These are phyloP conservation scores for Leuciscus idus DNA, from an alignment of 2,113 vertebrate genomes.

Conservation along the genomic window DNA sequence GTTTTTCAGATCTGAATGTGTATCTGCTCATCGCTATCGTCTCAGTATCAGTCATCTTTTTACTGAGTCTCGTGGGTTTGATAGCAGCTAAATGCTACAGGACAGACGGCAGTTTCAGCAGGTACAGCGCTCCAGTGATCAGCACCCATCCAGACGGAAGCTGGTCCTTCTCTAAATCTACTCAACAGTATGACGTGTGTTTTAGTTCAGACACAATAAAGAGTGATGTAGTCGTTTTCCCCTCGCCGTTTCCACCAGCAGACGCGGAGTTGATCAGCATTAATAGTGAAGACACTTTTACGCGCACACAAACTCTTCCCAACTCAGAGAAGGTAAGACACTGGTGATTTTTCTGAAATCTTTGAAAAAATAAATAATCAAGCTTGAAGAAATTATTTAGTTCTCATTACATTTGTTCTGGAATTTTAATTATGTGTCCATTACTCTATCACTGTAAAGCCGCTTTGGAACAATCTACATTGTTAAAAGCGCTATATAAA, in stretches of 20 bases:
- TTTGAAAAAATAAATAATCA: too few species aligned
- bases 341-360: too few species aligned
- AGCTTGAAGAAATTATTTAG: neutral
- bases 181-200: slow-evolving; percentile 68
- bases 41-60: slow-evolving; percentile 73
- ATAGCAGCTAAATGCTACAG: slow-evolving; percentile 56
- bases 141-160: slow-evolving; percentile 58
- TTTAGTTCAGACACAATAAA: slow-evolving; percentile 65
- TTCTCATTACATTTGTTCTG: neutral
- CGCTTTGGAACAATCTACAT: too few species aligned
- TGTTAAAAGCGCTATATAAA: too few species aligned
- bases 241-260: slow-evolving; percentile 35
- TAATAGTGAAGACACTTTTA: slow-evolving; percentile 56
- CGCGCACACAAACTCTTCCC: slow-evolving; percentile 44
- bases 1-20: slow-evolving; percentile 70
- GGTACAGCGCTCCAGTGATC: slow-evolving; percentile 51
- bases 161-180: slow-evolving; percentile 68
- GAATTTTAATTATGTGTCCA: neutral
- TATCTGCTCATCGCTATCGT: slow-evolving; percentile 73
- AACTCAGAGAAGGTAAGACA: neutral
- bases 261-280: slow-evolving; percentile 50
- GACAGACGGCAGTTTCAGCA: slow-evolving; percentile 43
- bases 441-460: neutral
- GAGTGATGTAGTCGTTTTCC: slow-evolving; percentile 46
- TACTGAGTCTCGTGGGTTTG: slow-evolving; percentile 54